phyloP scores from a whole-genome alignment of 2,888 invertebrate genomes.

The Papilio gigon region DNA sequence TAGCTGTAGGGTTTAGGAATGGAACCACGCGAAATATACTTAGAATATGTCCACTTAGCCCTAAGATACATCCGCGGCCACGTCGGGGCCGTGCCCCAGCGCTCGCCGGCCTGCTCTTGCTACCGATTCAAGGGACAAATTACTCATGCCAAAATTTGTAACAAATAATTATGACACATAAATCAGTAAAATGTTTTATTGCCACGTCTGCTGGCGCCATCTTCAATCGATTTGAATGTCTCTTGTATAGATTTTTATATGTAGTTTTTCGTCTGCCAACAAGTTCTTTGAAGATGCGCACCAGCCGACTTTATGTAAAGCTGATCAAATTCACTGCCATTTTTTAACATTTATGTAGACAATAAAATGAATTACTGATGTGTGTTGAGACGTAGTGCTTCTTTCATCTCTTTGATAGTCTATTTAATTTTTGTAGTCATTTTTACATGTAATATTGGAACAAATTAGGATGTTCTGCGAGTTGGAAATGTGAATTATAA shows the following conservation, averaged over 20 bases:
- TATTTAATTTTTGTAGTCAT: constrained; percentile 29
- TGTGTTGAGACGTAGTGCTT: constrained; percentile 33
- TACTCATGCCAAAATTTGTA: constrained; percentile 40
- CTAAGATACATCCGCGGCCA: constrained; percentile 28
- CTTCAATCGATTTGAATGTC: constrained; percentile 26
- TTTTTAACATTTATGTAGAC: constrained; percentile 26
- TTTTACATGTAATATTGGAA: constrained; percentile 24
- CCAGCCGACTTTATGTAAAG: background rate
- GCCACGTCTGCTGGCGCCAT: background rate
- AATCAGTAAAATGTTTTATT: constrained; percentile 53
- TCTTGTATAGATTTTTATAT: constrained; percentile 19
- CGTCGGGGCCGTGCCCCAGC: too few relatives aligned
- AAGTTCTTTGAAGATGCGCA: constrained; percentile 17
- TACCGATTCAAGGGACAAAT: constrained; percentile 5
- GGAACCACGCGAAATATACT: constrained; percentile 30
- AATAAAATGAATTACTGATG: constrained; percentile 40
- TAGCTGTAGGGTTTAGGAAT: constrained; percentile 35
- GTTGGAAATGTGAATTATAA: constrained; percentile 12
- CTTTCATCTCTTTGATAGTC: constrained; percentile 21
- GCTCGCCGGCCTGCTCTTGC: too few relatives aligned
- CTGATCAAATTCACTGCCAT: constrained; percentile 33
- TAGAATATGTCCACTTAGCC: constrained; percentile 35
- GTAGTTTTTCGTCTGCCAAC: constrained; percentile 13
- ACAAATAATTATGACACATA: constrained; percentile 41
- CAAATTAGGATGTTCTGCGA: background rate